Evolutionary conservation across 2,113 vertebrate genomes (phyloP).

Genomic region (Xiphophorus hellerii): DNA sequence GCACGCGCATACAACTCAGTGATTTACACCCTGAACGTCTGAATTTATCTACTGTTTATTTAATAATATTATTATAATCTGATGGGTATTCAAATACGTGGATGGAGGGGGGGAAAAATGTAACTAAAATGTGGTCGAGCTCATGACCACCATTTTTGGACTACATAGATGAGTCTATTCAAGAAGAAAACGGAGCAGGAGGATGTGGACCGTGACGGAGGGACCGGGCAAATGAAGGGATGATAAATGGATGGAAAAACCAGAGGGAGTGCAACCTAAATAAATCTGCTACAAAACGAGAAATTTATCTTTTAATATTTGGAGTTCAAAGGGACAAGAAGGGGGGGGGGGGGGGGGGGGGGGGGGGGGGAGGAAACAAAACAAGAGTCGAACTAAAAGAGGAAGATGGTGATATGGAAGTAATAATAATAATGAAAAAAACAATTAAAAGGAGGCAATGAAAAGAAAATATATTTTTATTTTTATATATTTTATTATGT

Average conservation of each 20-base stretch:
- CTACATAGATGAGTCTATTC: neutral
- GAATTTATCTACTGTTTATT: neutral
- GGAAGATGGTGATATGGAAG: neutral
- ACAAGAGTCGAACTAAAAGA: neutral
- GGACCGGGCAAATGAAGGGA: neutral
- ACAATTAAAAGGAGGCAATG: too few species aligned
- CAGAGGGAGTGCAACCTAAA: neutral
- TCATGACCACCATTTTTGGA: neutral
- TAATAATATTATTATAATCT: neutral
- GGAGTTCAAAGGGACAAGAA: too few species aligned
- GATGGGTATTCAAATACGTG: neutral
- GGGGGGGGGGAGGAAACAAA: neutral
- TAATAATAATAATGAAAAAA: too few species aligned
- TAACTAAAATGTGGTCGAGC: neutral
- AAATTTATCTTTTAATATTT: too few species aligned
- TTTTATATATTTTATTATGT: too few species aligned
- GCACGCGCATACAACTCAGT: constrained; percentile 3
- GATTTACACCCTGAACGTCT: constrained; percentile 28
- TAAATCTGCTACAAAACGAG: neutral
- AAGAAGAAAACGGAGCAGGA: neutral
- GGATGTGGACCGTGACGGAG: neutral
- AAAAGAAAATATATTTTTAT: too few species aligned
- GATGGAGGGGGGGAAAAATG: constrained; percentile 31
- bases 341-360: too few species aligned
- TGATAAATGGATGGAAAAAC: neutral